Evolutionary conservation across 2,797 vertebrate genomes (phyloP).

Genomic region (Anniella stebbinsi): DNA sequence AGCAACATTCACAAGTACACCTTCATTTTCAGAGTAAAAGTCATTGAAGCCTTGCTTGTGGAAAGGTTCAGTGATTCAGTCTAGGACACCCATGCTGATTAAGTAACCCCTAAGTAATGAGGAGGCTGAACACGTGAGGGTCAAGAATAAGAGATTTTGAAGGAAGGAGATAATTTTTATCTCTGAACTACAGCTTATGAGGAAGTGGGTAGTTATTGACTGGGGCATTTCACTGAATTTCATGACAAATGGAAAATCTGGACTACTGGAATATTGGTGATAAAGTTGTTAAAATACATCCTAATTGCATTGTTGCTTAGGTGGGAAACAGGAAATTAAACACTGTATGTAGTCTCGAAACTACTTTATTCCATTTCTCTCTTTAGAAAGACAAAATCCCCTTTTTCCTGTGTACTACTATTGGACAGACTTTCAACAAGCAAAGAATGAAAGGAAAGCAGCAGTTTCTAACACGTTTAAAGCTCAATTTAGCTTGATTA

Average conservation of each 20-base stretch:
- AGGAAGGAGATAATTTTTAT: background rate
- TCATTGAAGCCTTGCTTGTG: background rate
- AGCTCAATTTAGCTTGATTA: constrained; percentile 76
- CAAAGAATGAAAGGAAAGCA: constrained; percentile 70
- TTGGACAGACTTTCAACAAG: constrained; percentile 76
- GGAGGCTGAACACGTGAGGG: background rate
- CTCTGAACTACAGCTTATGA: background rate
- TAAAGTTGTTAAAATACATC: constrained; percentile 21
- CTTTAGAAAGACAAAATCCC: constrained; percentile 40
- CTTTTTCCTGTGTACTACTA: constrained; percentile 63
- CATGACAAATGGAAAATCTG: constrained; percentile 8
- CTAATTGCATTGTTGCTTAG: constrained; percentile 23
- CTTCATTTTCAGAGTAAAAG: background rate
- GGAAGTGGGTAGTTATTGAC: background rate
- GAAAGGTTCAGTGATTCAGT: background rate
- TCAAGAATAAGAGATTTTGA: background rate
- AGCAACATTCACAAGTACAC: background rate
- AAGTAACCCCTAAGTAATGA: background rate
- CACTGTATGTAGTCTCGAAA: constrained; percentile 28
- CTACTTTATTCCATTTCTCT: constrained; percentile 30
- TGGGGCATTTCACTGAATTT: background rate
- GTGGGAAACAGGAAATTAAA: constrained; percentile 44
- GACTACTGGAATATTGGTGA: background rate
- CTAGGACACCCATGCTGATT: background rate
- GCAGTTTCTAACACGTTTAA: constrained; percentile 71